A percentile compares a stretch with the other conserved stretches of the same genome.
phyloP scores from a whole-genome alignment of 2,888 invertebrate genomes.

The Leptinotarsa haldemani region DNA sequence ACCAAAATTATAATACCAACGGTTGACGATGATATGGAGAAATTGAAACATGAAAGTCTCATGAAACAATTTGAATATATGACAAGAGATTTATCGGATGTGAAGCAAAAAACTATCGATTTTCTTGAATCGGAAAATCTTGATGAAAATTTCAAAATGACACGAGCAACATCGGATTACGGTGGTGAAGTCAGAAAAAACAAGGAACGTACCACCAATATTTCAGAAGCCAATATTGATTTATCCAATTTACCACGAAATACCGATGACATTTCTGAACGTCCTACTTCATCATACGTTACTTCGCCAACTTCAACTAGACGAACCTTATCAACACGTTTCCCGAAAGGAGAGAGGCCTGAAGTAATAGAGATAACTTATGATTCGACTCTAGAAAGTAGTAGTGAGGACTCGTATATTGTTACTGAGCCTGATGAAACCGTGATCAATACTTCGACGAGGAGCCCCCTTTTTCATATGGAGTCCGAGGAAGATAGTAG shows the following conservation, averaged over 20 bases:
- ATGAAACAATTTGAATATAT: conserved; percentile 38
- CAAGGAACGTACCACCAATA: conserved; percentile 42
- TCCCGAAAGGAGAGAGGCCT: conserved; percentile 60
- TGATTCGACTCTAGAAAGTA: conserved; percentile 54
- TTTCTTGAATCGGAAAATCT: conserved; percentile 46
- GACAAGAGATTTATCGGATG: conserved; percentile 23
- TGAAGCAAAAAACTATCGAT: conserved; percentile 47
- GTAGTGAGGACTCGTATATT: conserved; percentile 56
- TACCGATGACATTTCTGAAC: conserved; percentile 29
- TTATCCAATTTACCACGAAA: conserved; percentile 51
- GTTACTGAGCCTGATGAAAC: conserved; percentile 54
- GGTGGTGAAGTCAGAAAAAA: conserved; percentile 42
- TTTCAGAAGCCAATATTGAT: conserved; percentile 56
- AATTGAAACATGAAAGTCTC: conserved; percentile 26
- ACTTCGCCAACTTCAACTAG: conserved; percentile 63
- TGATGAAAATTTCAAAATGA: conserved; percentile 42
- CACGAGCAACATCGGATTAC: conserved; percentile 53
- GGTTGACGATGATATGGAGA: conserved; percentile 2
- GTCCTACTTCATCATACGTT: conserved; percentile 52
- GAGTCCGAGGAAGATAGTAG: conserved; percentile 65
- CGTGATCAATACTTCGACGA: conserved; percentile 26
- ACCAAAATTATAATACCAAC: not conserved
- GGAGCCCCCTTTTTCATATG: conserved; percentile 65
- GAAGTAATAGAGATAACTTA: conserved; percentile 61
- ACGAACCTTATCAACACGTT: conserved; percentile 60